Evolutionary conservation across 2,797 vertebrate genomes (phyloP).

Genomic region (Sebastes paucispinis): DNA sequence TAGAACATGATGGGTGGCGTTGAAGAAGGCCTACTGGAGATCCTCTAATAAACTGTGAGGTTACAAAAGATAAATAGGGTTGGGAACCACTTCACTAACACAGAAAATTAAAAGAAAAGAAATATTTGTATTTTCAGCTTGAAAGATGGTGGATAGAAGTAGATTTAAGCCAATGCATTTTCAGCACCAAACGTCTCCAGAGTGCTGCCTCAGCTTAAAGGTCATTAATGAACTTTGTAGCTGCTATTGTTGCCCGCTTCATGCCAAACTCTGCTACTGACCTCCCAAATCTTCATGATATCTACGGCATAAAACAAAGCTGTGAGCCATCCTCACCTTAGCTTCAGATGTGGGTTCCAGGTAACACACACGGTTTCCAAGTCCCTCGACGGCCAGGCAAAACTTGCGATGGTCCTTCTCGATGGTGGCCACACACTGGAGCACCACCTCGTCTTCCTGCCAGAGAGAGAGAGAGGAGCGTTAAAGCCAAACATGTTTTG

Average conservation of each 20-base stretch:
- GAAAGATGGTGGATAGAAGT: neutral
- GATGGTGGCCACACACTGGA: constrained; percentile 92
- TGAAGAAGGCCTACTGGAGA: too few relatives aligned
- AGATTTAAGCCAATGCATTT: neutral
- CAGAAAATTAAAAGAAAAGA: neutral
- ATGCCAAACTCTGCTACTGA: neutral
- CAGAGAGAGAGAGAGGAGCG: constrained; percentile 41
- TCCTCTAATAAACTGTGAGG: too few relatives aligned
- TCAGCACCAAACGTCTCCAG: neutral
- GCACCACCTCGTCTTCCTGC: constrained; percentile 99
- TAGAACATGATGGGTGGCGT: too few relatives aligned
- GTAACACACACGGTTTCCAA: constrained; percentile 96
- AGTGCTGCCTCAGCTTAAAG: neutral
- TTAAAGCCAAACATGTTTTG: constrained; percentile 23
- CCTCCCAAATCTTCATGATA: neutral
- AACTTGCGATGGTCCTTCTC: constrained; percentile 98
- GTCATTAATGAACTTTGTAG: neutral
- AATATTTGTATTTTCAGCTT: neutral
- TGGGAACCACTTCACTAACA: neutral
- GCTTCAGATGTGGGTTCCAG: constrained; percentile 98
- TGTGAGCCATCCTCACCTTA: constrained; percentile 83
- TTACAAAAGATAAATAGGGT: neutral
- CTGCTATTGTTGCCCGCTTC: neutral
- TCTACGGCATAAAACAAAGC: neutral
- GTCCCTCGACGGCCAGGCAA: constrained; percentile 95